These are phyloP conservation scores for Cephus pygmeus DNA, from an alignment of 2,888 invertebrate genomes.

Conservation along the genomic window DNA sequence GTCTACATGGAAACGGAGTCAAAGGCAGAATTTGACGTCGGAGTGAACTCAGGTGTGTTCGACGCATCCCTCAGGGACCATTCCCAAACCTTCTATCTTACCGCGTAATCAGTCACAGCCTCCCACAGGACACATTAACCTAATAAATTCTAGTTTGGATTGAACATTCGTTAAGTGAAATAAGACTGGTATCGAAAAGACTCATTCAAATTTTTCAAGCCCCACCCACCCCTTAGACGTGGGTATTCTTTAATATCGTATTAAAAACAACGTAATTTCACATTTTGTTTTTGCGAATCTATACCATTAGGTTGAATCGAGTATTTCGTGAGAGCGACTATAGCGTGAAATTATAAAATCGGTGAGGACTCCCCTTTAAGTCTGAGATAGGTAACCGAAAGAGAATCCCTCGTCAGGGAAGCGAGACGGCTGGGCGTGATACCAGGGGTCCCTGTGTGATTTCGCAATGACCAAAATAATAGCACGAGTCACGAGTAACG, in stretches of 20 bases:
- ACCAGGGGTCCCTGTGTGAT: neutral
- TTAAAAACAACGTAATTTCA: too few relatives aligned
- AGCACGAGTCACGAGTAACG: neutral
- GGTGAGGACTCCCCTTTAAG: neutral
- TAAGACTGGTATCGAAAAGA: neutral
- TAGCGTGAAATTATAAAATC: neutral
- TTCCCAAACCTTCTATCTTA: neutral
- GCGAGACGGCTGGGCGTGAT: neutral
- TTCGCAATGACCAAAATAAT: neutral
- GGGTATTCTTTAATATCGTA: too few relatives aligned
- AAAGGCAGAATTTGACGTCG: neutral
- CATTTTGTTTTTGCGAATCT: neutral
- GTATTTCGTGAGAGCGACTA: neutral
- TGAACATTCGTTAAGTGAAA: neutral
- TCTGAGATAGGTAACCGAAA: neutral
- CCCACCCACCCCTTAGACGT: too few relatives aligned
- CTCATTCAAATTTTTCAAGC: neutral
- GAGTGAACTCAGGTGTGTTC: neutral
- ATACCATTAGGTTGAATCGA: neutral
- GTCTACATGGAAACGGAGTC: neutral
- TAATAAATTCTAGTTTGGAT: neutral
- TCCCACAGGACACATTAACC: neutral
- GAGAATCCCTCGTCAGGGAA: neutral
- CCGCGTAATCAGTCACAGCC: neutral
- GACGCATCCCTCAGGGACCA: neutral